Conservation (phyloP, 2,888 invertebrate genomes). For the Yponomeuta cagnagella region DNA sequence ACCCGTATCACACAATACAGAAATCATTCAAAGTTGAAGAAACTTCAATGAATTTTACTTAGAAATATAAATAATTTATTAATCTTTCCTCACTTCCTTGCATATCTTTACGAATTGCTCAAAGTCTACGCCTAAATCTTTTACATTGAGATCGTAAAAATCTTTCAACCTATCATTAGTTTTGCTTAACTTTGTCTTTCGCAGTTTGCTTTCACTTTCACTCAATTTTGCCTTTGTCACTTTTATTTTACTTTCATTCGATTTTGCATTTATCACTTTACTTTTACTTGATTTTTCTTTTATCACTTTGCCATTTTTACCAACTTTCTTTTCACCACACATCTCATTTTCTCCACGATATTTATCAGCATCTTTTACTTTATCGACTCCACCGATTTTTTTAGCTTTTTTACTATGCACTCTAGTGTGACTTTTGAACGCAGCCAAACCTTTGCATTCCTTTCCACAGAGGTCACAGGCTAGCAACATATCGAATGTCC, state of each 20-base stretch:
- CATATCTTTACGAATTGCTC: slow-evolving; percentile 64
- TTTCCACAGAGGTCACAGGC: background rate
- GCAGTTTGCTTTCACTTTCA: background rate
- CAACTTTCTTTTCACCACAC: too few relatives aligned
- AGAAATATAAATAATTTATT: background rate
- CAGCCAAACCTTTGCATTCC: background rate
- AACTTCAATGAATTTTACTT: too few relatives aligned
- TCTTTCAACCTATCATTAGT: slow-evolving; percentile 32
- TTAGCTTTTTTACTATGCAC: background rate
- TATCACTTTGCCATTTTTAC: too few relatives aligned
- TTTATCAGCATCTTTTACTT: too few relatives aligned
- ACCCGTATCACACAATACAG: too few relatives aligned
- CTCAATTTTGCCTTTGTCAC: too few relatives aligned
- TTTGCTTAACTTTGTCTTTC: background rate
- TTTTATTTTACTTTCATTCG: background rate
- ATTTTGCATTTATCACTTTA: background rate
- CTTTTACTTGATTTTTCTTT: background rate
- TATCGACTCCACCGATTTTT: background rate
- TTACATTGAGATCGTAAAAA: slow-evolving; percentile 53
- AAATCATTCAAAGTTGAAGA: too few relatives aligned
- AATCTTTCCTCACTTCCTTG: slow-evolving; percentile 43
- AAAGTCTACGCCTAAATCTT: slow-evolving; percentile 56
- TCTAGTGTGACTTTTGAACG: background rate
- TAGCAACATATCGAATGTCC: background rate
- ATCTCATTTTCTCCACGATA: too few relatives aligned